A percentile compares a stretch with the other conserved stretches of the same genome.
phyloP scores from a whole-genome alignment of 2,888 invertebrate genomes.

The Cheilosia scutellata region DNA sequence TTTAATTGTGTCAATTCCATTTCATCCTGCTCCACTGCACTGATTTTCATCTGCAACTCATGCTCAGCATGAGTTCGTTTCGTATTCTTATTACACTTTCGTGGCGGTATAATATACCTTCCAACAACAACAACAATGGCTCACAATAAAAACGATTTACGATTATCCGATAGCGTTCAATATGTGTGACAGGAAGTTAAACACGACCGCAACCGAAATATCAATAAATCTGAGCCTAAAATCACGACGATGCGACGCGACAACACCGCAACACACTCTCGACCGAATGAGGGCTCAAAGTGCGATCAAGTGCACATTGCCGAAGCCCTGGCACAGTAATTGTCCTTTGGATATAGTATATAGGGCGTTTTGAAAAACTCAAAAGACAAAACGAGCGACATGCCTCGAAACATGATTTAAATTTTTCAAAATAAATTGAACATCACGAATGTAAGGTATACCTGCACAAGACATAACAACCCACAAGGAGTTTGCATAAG shows the following conservation, averaged over 20 bases:
- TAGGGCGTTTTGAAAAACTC: slow-evolving; percentile 11
- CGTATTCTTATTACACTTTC: slow-evolving; percentile 14
- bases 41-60: slow-evolving; percentile 69
- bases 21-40: slow-evolving; percentile 75
- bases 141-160: slow-evolving; percentile 74
- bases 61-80: slow-evolving; percentile 54
- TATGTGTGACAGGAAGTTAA: slow-evolving; percentile 74
- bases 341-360: slow-evolving; percentile 11
- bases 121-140: slow-evolving; percentile 23
- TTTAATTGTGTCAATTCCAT: slow-evolving; percentile 74
- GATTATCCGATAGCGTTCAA: slow-evolving; percentile 66
- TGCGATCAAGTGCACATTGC: slow-evolving; percentile 61
- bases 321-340: slow-evolving; percentile 4
- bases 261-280: neutral
- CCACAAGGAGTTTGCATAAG: slow-evolving; percentile 7
- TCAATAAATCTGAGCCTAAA: slow-evolving; percentile 67
- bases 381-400: slow-evolving; percentile 24
- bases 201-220: slow-evolving; percentile 66
- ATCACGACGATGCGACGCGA: slow-evolving; percentile 38
- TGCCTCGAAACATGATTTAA: slow-evolving; percentile 62
- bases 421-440: slow-evolving; percentile 67
- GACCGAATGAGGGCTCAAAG: neutral
- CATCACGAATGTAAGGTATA: slow-evolving; percentile 52
- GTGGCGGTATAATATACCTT: neutral
- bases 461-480: slow-evolving; percentile 4